Base-by-base conservation (phyloP, 2,888 invertebrate genomes). In the Branchipolynoe longqiensis region DNA sequence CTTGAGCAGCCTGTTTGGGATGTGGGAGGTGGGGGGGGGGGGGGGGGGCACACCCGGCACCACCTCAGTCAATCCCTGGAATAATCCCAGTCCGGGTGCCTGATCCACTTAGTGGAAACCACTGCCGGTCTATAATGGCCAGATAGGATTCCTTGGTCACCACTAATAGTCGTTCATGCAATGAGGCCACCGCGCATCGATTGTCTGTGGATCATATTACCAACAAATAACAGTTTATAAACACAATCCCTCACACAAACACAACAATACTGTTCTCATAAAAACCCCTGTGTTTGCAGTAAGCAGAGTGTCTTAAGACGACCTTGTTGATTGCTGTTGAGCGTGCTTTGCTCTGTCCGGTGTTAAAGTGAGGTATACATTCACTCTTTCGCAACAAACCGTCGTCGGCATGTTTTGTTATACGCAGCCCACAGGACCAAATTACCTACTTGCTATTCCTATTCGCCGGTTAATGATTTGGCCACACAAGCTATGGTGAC, bases 41-140 rank as follows among this genome's bases (percentile, higher is more conserved):
- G n/a, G n/a, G n/a, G n/a, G n/a, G n/a, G n/a, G n/a, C n/a, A n/a
- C n/a, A n/a, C n/a, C n/a, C n/a, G n/a, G n/a, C n/a, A n/a, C n/a
- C n/a, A n/a, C n/a, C n/a, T n/a, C n/a, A 69, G 69, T n/a, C 38
- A 69, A 36, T 69, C 36, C 14, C 69, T 69, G 38, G 69, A 69
- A 69, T 69, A 36, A 25, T 69, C 69, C 2, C 25, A 12, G 69
- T 3, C 69, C 69, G 18, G 36, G 69, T 69, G 33, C 38, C 38
- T 69, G 36, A 69, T 69, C 38, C 69, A 3, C 8, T 69, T 69
- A 69, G 38, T 69, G 69, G 69, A 69, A 36, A 33, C 69, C 69
- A 36, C 36, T 18, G 38, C 12, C 69, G 8, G 69, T 38, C 69
- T 33, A 69, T 69, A 69, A 69, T 18, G 22, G 69, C 0, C 36